Percentiles rank a stretch among this genome's conserved stretches.
phyloP scores from a whole-genome alignment of 2,888 invertebrate genomes.

The Operophtera brumata region DNA sequence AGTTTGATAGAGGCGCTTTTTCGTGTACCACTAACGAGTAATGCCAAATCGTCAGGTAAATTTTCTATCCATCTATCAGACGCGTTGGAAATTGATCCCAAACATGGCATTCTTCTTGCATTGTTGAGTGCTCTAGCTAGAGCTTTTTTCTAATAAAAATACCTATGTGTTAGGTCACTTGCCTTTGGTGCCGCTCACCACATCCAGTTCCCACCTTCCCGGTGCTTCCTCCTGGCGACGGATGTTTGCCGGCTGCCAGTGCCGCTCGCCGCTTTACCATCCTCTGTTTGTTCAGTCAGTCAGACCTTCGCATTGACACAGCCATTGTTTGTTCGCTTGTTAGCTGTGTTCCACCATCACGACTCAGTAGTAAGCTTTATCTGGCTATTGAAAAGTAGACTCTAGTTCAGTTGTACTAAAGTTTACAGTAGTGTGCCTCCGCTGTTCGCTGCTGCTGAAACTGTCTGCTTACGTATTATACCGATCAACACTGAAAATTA shows the following conservation, averaged over 20 bases:
- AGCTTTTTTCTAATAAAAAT: too few species aligned
- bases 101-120: too few species aligned
- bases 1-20: too few species aligned
- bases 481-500: not conserved
- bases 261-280: slow-evolving; percentile 9
- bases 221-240: slow-evolving; percentile 22
- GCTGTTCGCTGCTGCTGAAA: not conserved
- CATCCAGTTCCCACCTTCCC: slow-evolving; percentile 6
- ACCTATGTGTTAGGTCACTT: not conserved
- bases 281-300: slow-evolving; percentile 20
- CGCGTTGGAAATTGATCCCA: too few species aligned
- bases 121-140: too few species aligned
- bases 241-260: slow-evolving; percentile 28
- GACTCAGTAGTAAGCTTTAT: not conserved
- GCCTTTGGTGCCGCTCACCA: not conserved
- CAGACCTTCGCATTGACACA: slow-evolving; percentile 25
- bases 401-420: not conserved
- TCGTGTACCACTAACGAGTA: too few species aligned
- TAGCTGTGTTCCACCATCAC: slow-evolving; percentile 9
- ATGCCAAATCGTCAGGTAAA: too few species aligned
- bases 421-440: not conserved
- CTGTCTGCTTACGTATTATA: too few species aligned
- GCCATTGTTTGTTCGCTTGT: slow-evolving; percentile 25
- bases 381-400: not conserved
- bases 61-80: too few species aligned